A percentile compares a stretch with the other conserved stretches of the same genome.
Conservation (phyloP, 2,113 vertebrate genomes). For the Octodon degus region DNA sequence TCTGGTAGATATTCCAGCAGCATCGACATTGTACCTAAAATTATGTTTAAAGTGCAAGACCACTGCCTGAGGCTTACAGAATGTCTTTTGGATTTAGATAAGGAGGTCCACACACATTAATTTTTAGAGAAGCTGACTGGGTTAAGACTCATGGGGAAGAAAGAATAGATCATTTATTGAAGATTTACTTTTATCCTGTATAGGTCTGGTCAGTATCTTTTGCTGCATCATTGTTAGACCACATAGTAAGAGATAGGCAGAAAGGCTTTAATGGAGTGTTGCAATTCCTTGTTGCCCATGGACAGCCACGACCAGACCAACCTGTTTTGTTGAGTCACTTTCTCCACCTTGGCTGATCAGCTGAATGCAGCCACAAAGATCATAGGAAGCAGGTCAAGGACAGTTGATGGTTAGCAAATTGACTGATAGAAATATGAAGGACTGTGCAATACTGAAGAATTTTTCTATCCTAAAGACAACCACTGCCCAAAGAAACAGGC, state of each 20-base stretch:
- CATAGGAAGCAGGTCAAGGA: not conserved
- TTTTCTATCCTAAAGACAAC: not conserved
- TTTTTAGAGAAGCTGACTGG: not conserved
- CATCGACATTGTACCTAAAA: not conserved
- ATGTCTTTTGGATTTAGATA: not conserved
- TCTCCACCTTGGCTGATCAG: not conserved
- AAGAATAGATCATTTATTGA: not conserved
- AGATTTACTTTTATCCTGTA: not conserved
- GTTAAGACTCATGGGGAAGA: not conserved
- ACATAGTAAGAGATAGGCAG: not conserved
- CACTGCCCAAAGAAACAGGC: not conserved
- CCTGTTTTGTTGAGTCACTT: not conserved
- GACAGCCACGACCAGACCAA: not conserved
- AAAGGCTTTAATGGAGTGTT: not conserved
- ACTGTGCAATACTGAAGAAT: not conserved
- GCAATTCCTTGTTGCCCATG: not conserved
- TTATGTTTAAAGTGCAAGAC: not conserved
- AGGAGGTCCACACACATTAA: not conserved
- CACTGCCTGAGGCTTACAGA: not conserved
- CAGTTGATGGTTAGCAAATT: not conserved
- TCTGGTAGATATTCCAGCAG: not conserved
- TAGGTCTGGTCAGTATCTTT: not conserved
- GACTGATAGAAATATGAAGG: not conserved
- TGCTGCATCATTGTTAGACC: not conserved
- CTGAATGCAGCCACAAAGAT: not conserved